Evolutionary conservation across 2,888 invertebrate species (phyloP).

Genomic region (Merodon equestris): DNA sequence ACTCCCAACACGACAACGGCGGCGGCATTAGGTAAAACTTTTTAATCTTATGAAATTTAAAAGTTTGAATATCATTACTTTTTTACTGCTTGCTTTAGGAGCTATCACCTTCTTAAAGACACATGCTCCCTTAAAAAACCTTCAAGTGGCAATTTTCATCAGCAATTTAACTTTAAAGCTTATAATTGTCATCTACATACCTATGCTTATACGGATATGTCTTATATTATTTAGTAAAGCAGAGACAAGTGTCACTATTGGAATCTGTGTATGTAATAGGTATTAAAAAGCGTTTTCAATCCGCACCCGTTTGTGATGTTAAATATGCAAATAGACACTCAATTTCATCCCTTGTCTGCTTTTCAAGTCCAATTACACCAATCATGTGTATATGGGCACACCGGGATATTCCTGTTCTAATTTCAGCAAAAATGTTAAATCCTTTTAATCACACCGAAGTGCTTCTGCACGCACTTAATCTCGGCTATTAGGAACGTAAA

Average conservation of each 20-base stretch:
- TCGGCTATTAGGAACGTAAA: slow-evolving; percentile 66
- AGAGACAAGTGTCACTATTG: slow-evolving; percentile 51
- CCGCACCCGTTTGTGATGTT: slow-evolving; percentile 13
- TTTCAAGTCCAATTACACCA: slow-evolving; percentile 66
- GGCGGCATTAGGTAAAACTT: slow-evolving; percentile 48
- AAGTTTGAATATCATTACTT: slow-evolving; percentile 36
- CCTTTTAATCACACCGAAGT: slow-evolving; percentile 68
- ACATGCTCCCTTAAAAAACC: slow-evolving; percentile 25
- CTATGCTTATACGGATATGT: too few relatives aligned
- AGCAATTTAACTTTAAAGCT: slow-evolving; percentile 28
- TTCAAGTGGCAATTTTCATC: slow-evolving; percentile 35
- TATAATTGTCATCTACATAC: slow-evolving; percentile 6
- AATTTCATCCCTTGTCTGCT: slow-evolving; percentile 60
- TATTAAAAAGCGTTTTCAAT: slow-evolving; percentile 43
- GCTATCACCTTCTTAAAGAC: slow-evolving; percentile 23
- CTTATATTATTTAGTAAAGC: too few relatives aligned
- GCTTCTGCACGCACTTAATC: slow-evolving; percentile 68
- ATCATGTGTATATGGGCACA: slow-evolving; percentile 62
- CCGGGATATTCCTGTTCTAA: slow-evolving; percentile 53
- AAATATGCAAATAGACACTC: slow-evolving; percentile 59
- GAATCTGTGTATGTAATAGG: slow-evolving; percentile 46
- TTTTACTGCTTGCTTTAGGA: slow-evolving; percentile 10
- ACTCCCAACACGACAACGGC: slow-evolving; percentile 29
- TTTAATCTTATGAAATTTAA: slow-evolving; percentile 53
- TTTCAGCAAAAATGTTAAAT: slow-evolving; percentile 57